Evolutionary conservation across 2,113 vertebrate species (phyloP).

Genomic region (Ictalurus furcatus): DNA sequence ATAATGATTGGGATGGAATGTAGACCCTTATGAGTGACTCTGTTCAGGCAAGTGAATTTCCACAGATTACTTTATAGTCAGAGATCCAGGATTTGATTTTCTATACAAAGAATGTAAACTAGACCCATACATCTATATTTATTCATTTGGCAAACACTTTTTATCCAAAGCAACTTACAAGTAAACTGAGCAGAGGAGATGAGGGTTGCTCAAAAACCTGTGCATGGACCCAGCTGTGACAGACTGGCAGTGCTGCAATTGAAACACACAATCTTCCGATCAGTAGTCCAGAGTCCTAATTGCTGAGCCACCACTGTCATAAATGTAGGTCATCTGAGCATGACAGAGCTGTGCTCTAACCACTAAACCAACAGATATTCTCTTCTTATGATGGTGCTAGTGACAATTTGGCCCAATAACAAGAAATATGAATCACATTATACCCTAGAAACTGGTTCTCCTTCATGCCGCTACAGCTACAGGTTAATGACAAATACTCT

Average conservation of each 20-base stretch:
- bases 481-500: background rate
- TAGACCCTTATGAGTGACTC: too few relatives aligned
- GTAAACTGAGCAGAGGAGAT: background rate
- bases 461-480: background rate
- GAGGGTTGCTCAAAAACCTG: background rate
- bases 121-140: background rate
- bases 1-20: too few relatives aligned
- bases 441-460: background rate
- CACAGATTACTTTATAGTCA: too few relatives aligned
- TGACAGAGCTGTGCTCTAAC: background rate
- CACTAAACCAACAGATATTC: background rate
- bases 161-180: background rate
- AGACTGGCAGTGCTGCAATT: background rate
- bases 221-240: background rate
- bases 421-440: background rate
- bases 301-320: background rate
- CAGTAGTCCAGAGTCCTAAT: background rate
- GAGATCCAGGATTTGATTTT: too few relatives aligned
- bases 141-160: background rate
- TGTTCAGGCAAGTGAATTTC: too few relatives aligned
- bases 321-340: background rate
- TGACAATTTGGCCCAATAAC: background rate
- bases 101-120: background rate
- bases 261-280: background rate
- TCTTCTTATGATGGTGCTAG: background rate